These are phyloP conservation scores for Coracias cyanogaster DNA, from an alignment of 2,797 vertebrate genomes.

Conservation along the genomic window DNA sequence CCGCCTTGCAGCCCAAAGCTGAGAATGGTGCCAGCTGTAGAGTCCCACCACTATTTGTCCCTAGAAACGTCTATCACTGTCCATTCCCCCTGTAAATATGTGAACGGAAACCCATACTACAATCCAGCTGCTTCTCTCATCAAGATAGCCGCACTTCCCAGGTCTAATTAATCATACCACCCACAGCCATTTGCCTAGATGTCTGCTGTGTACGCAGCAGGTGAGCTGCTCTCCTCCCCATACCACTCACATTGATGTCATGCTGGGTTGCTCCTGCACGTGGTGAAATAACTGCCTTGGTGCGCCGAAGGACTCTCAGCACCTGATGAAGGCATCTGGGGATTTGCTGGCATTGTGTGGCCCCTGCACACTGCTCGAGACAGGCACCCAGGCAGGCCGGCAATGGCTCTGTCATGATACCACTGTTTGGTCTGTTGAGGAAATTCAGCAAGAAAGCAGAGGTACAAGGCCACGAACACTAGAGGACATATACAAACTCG, in stretches of 20 bases:
- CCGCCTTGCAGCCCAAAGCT: not conserved
- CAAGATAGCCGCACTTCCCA: not conserved
- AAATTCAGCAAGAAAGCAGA: not conserved
- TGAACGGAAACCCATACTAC: accelerated
- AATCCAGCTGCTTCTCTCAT: not conserved
- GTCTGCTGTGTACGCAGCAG: not conserved
- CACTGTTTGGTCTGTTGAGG: not conserved
- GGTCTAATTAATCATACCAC: not conserved
- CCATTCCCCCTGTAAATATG: not conserved
- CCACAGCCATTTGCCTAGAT: accelerated
- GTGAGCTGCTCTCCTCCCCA: not conserved
- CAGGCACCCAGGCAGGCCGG: not conserved
- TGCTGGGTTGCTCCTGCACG: accelerated
- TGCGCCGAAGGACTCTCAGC: not conserved
- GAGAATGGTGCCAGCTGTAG: not conserved
- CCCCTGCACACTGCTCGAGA: not conserved
- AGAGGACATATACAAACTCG: not conserved
- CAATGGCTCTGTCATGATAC: not conserved
- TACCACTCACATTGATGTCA: not conserved
- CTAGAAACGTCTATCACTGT: not conserved
- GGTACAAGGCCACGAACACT: not conserved
- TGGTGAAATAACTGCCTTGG: not conserved
- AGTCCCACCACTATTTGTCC: not conserved
- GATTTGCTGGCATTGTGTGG: not conserved
- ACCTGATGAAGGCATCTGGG: not conserved